Percentiles rank a stretch among this genome's conserved stretches.
Evolutionary conservation across 1,140 invertebrate genomes (phyloP).

Genomic region (Arctopsyche grandis): DNA sequence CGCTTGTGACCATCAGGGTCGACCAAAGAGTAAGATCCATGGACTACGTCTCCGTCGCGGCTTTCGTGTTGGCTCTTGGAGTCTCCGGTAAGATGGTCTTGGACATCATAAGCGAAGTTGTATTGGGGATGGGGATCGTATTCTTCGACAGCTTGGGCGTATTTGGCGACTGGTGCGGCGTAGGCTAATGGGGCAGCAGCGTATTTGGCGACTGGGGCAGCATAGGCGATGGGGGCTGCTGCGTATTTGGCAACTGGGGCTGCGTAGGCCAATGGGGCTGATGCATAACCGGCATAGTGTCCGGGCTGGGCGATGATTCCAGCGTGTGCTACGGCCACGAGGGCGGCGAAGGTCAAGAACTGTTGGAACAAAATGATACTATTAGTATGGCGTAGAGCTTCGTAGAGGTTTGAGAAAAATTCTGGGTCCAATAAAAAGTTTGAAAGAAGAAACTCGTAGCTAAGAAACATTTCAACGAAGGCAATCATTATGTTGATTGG

Average conservation of each 20-base stretch:
- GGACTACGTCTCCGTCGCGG: conserved; percentile 67
- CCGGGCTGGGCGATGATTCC: conserved; percentile 57
- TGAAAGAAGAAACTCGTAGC: too few species aligned
- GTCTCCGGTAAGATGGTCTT: conserved; percentile 70
- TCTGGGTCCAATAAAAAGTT: too few species aligned
- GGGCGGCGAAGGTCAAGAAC: conserved; percentile 62
- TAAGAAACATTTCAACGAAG: not conserved
- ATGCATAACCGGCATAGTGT: conserved; percentile 28
- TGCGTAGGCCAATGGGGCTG: conserved; percentile 20
- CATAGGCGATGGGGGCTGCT: conserved; percentile 60
- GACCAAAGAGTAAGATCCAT: conserved; percentile 66
- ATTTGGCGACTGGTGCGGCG: conserved; percentile 57
- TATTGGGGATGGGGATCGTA: conserved; percentile 68
- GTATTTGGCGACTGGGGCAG: conserved; percentile 55
- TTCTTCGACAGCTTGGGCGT: conserved; percentile 59
- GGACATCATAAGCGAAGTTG: conserved; percentile 68
- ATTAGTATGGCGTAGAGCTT: not conserved
- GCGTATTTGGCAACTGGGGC: conserved; percentile 24
- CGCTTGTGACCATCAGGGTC: conserved; percentile 69
- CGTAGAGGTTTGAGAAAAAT: too few species aligned
- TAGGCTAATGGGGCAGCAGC: conserved; percentile 57
- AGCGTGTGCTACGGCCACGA: conserved; percentile 62
- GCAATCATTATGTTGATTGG: too few species aligned
- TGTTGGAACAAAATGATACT: conserved; percentile 53
- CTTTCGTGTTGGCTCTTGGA: conserved; percentile 69